Evolutionary conservation across 2,113 vertebrate genomes (phyloP), one percentile per base, ranked within the genome.

Genomic region (Ceyx cyanopectus): DNA sequence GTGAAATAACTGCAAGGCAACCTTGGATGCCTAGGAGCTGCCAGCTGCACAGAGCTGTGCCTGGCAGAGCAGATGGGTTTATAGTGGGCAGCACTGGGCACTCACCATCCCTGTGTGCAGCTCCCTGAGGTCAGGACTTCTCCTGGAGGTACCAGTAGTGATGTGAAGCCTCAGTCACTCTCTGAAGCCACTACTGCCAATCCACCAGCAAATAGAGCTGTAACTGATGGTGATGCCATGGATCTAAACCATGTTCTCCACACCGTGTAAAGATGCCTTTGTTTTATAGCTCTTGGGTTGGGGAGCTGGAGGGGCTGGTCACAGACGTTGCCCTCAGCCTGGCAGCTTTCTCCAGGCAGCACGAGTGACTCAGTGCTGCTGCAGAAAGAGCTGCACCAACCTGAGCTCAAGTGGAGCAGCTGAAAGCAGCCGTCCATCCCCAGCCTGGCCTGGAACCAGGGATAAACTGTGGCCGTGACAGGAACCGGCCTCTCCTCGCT

Each of bases 91-190:
- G 57, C 5, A 15, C 0, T 17, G 57, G 56, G 65, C 26, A 4
- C 4, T 9, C 56, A 5, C 21, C 2, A 0, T 6, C 7, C 12
- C 30, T 3, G 5, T 2, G 16, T 1, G 43, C 0, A 4, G 19
- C 20, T 26, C 30, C 13, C 20, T 7, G 45, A 3, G 2, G 3
- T 9, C 54, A 21, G 30, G 14, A 9, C 16, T 2, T 14, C 62
- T 40, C n/a, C 32, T 19, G 23, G 20, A 26, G 51, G 58, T 17
- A 22, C 23, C 34, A 26, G 43, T 5, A 43, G 15, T 0, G 20
- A 15, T 4, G 15, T 7, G 3, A 56, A 27, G 41, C 41, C 34
- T 8, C 3, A 1, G 50, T 32, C 8, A 27, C 0, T 27, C 12
- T 22, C 24, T 19, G 6, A 16, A 34, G 72, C 13, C 2, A 1